Base-by-base conservation (phyloP, 1,140 invertebrate species). In the Pristionchus pacificus region DNA sequence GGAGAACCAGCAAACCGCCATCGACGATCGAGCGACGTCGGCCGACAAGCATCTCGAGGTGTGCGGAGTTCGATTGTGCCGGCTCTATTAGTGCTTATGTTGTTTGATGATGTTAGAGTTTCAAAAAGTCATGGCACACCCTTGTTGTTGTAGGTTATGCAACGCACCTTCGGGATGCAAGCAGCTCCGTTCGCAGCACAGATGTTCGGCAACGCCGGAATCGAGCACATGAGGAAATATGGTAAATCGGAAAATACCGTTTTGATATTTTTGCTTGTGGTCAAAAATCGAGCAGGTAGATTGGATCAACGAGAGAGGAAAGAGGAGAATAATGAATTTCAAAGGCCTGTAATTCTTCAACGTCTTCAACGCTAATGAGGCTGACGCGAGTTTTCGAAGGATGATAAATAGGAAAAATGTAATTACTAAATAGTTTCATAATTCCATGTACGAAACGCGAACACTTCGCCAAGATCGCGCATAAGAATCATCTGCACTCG, bases 171-270 rank as follows among this genome's bases (percentile, higher is more conserved):
- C 63, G 93, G 92, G 1, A 85, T 97, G 0, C 88, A 90, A 60
- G 86, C 87, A 13, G 89, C 90, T 6, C 95, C 95, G 1, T 88
- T 96, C 68, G 90, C 92, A n/a, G 90, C 93, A 2, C 95, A 98
- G 85, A 88, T 97, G 85, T 98, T 98, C 87, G 95, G 93, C 14
- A 95, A 96, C 86, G 95, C 95, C 74, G 96, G 91, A 10, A 86
- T 90, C 61, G 95, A 98, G 80, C 94, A 98, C 81, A 97, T 98
- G 93, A 89, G 93, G 80, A 95, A 94, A 85, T 96, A 96, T 86
- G 94, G 86, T 86, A 76, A 75, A 63, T 55, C 10, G 27, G 1
- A 0, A 65, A 2, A 33, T n/a, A n/a, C n/a, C n/a, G n/a, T n/a
- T n/a, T n/a, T n/a, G n/a, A n/a, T n/a, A n/a, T n/a, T n/a, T n/a